These are phyloP conservation scores for Saguinus midas DNA, from an alignment of 2,113 vertebrate species.

Conservation along the genomic window DNA sequence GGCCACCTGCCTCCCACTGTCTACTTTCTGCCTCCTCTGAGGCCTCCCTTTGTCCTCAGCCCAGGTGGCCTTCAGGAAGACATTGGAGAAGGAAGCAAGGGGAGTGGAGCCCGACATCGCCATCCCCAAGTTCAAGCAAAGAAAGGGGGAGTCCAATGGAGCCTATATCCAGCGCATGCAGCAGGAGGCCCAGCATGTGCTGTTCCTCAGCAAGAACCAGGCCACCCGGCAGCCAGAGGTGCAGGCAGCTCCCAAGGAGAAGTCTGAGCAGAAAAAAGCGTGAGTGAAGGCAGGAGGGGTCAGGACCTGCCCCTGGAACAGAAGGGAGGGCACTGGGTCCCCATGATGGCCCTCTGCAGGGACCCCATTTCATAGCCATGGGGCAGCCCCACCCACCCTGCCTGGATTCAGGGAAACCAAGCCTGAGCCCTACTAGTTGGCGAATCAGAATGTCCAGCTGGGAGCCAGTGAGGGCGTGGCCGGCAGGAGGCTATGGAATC, in stretches of 20 bases:
- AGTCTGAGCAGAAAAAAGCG: constrained; percentile 90
- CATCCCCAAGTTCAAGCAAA: constrained; percentile 87
- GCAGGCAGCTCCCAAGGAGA: constrained; percentile 74
- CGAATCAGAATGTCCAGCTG: neutral
- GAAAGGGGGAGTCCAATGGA: constrained; percentile 82
- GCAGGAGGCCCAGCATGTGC: constrained; percentile 85
- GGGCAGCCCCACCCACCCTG: neutral
- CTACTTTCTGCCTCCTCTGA: neutral
- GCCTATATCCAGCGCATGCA: constrained; percentile 90
- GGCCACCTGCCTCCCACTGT: neutral
- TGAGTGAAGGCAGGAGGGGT: constrained; percentile 75
- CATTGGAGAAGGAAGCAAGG: constrained; percentile 66
- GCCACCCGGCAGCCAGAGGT: constrained; percentile 87
- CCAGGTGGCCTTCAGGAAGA: constrained; percentile 54
- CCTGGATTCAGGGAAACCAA: accelerated
- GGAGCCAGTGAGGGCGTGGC: accelerated
- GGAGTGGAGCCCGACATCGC: constrained; percentile 75
- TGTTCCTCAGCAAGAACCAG: constrained; percentile 93
- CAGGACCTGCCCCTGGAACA: neutral
- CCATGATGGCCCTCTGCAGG: neutral
- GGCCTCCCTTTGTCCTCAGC: constrained; percentile 45
- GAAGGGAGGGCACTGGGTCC: neutral
- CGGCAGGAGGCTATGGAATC: neutral
- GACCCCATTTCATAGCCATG: neutral
- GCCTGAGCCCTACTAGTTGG: neutral